Conservation (phyloP, 2,113 vertebrate genomes). For the Pan paniscus region DNA sequence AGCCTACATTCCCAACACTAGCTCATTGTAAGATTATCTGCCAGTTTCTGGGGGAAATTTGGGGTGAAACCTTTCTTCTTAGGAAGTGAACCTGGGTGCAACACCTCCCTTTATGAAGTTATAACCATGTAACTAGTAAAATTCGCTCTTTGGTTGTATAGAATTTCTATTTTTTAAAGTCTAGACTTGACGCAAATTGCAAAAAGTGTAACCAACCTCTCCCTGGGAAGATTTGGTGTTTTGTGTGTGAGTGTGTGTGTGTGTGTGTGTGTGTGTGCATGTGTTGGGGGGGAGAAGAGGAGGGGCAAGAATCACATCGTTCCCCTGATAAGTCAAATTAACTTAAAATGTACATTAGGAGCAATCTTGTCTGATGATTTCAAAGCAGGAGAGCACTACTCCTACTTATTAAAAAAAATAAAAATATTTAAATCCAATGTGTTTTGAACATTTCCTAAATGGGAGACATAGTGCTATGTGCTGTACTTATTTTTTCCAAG, state of each 20-base stretch:
- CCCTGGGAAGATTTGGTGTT: background rate
- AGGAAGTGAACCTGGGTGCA: background rate
- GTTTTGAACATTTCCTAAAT: background rate
- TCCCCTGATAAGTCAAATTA: background rate
- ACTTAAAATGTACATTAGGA: background rate
- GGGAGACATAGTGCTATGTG: background rate
- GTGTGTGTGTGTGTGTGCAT: background rate
- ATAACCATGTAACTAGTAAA: background rate
- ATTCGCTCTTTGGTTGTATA: background rate
- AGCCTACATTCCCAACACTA: rapidly evolving
- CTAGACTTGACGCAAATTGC: background rate
- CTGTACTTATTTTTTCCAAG: background rate
- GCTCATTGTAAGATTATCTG: background rate
- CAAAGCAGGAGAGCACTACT: background rate
- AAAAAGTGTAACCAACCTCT: background rate
- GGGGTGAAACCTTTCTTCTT: background rate
- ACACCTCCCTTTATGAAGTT: background rate
- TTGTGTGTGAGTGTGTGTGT: background rate
- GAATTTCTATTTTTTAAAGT: background rate
- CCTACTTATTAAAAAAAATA: background rate
- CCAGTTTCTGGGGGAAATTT: background rate
- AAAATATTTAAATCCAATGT: background rate
- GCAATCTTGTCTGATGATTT: background rate
- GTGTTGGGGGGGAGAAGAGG: background rate
- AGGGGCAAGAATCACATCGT: background rate